These are phyloP conservation scores for Pseudopodoces humilis DNA, from an alignment of 2,113 vertebrate species.

Conservation along the genomic window DNA sequence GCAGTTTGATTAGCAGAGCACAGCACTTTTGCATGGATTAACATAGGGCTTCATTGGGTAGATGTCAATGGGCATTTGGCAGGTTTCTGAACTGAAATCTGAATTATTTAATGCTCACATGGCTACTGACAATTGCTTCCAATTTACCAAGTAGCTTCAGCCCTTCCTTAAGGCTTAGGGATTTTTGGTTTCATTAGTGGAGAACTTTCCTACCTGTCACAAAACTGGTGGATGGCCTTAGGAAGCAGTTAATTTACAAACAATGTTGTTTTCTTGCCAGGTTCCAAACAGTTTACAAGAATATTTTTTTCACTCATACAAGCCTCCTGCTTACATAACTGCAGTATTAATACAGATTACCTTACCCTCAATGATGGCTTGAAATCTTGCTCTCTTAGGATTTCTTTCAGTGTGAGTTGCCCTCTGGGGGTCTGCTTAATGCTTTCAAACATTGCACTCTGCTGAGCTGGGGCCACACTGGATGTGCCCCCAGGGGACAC, in stretches of 20 bases:
- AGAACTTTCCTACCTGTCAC: neutral
- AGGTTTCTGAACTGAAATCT: neutral
- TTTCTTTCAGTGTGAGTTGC: constrained; percentile 37
- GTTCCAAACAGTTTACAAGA: neutral
- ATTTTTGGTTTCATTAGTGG: neutral
- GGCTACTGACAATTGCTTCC: neutral
- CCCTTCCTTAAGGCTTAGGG: neutral
- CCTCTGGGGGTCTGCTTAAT: constrained; percentile 2
- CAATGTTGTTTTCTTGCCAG: neutral
- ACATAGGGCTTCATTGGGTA: neutral
- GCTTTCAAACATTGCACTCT: constrained; percentile 66
- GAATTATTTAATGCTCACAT: neutral
- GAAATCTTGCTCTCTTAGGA: constrained; percentile 12
- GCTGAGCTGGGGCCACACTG: constrained; percentile 10
- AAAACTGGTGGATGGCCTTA: neutral
- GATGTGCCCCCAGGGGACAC: neutral
- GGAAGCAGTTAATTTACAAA: neutral
- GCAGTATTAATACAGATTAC: neutral
- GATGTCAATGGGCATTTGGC: neutral
- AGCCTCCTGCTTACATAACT: neutral
- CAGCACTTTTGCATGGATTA: neutral
- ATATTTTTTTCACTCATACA: neutral
- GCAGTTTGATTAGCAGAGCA: neutral
- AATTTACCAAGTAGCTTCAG: neutral
- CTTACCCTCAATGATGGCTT: constrained; percentile 1